Conservation (phyloP, 2,888 invertebrate genomes). For the Chesias legatella region DNA sequence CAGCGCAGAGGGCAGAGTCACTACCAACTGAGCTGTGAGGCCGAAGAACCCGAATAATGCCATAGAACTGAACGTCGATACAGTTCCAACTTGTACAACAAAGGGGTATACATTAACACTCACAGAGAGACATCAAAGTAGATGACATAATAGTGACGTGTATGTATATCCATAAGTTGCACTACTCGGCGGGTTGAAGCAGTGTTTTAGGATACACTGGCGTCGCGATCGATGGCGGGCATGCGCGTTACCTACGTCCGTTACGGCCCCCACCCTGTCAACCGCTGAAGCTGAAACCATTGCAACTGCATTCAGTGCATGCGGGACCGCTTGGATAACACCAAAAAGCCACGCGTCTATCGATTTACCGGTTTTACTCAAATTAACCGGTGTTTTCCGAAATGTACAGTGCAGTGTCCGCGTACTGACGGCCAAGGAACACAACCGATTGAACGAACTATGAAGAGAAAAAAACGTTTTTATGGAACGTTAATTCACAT, state of each 20-base stretch:
- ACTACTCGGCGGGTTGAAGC: constrained; percentile 41
- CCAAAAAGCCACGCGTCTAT: constrained; percentile 29
- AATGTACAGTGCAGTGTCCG: constrained; percentile 13
- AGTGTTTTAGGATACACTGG: constrained; percentile 62
- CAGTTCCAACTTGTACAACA: constrained; percentile 15
- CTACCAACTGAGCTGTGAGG: too few species aligned
- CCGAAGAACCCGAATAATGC: too few species aligned
- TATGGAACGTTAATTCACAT: constrained; percentile 42
- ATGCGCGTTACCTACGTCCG: constrained; percentile 55
- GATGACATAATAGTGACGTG: constrained; percentile 69
- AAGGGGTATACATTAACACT: too few species aligned
- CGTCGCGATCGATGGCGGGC: constrained; percentile 72
- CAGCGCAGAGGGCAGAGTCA: too few species aligned
- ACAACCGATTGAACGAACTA: constrained; percentile 47
- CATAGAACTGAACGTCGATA: too few species aligned
- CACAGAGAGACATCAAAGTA: constrained; percentile 62
- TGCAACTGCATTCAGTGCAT: constrained; percentile 80
- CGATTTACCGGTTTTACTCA: constrained; percentile 1
- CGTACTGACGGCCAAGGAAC: constrained; percentile 19
- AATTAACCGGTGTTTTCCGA: constrained; percentile 6
- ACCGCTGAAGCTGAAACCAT: constrained; percentile 46
- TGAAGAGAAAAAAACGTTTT: constrained; percentile 74
- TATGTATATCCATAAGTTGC: constrained; percentile 35
- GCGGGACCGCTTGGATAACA: constrained; percentile 54
- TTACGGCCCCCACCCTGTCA: constrained; percentile 47